These are phyloP conservation scores for Astyanax mexicanus DNA, from an alignment of 2,797 vertebrate genomes.

Conservation along the genomic window DNA sequence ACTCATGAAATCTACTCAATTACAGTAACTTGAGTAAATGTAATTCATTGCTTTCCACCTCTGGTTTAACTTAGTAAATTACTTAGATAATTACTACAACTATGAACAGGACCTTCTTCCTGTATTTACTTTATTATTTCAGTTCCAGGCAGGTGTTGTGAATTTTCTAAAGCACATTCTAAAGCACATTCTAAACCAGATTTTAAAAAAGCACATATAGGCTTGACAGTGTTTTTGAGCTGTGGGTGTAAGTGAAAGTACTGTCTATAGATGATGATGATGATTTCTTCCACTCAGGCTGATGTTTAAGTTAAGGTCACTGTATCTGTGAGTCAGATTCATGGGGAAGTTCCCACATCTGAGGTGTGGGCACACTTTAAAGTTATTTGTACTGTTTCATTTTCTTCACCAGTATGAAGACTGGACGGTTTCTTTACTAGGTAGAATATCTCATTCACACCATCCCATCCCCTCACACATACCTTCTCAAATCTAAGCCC, in stretches of 20 bases:
- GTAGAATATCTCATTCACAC: neutral
- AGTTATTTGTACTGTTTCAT: neutral
- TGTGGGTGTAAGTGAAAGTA: neutral
- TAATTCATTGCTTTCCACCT: no score
- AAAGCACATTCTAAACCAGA: neutral
- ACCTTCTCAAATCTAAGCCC: neutral
- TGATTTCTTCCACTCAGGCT: neutral
- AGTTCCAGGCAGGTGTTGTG: no score
- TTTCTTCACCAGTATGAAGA: neutral
- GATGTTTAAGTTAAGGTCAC: no score
- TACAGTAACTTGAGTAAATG: no score
- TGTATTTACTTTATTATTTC: no score
- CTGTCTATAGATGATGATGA: no score
- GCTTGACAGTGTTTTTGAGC: neutral
- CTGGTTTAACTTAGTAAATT: no score
- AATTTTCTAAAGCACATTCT: neutral
- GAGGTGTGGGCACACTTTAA: neutral
- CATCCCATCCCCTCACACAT: neutral
- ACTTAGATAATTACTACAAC: no score
- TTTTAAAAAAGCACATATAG: neutral
- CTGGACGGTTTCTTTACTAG: neutral
- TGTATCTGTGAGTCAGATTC: neutral
- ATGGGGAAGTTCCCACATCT: conserved; percentile 6
- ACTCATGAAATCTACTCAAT: no score
- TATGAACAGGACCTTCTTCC: no score